Base-by-base conservation (phyloP, 1,140 invertebrate species). In the Melipona quadrifasciata region DNA sequence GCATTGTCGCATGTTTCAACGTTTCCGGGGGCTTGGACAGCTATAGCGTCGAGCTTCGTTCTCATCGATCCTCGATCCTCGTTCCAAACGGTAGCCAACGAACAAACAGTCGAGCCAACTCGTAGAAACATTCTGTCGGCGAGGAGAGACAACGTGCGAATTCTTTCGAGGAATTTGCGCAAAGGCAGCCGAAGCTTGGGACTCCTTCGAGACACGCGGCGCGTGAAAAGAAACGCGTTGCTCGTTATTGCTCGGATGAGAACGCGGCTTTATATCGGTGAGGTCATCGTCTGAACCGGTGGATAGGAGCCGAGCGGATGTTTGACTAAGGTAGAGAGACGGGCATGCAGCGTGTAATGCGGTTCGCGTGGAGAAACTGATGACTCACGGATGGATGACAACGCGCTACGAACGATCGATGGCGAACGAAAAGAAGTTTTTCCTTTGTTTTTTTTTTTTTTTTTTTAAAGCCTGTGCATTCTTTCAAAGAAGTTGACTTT, bases 221-320 rank as follows among this genome's bases (percentile, higher is more conserved):
- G 10, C 39, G 39, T 47, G 39, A 47, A n/a, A 4, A 61, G 24
- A 21, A 61, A 61, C 14, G 39, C 39, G 39, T 61, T 61, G 11
- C 21, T 24, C 2, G 21, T 58, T 58, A 24, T 61, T 61, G 24
- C 24, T 61, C 5, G 24, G 58, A 2, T 2, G 58, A 61, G 58
- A 12, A 61, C 39, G 65, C 65, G 8, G 6, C 31, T 27, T 67
- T 67, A 67, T 34, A 39, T 19, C 27, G 57, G 75, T 80, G 87
- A 88, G 87, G 72, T 89, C 87, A 89, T 86, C 87, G 80, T 27
- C 34, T 86, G 19, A n/a, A 16, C 21, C 39, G 14, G 58, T n/a
- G 68, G 80, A 80, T 84, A 76, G 53, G 55, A 61, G 58, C 1
- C 58, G 58, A 31, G 14, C 31, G 80, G 81, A 77, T 77, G 73